A percentile compares a stretch with the other conserved stretches of the same genome.
phyloP scores from a whole-genome alignment of 2,797 vertebrate species.

The Tapirus indicus region DNA sequence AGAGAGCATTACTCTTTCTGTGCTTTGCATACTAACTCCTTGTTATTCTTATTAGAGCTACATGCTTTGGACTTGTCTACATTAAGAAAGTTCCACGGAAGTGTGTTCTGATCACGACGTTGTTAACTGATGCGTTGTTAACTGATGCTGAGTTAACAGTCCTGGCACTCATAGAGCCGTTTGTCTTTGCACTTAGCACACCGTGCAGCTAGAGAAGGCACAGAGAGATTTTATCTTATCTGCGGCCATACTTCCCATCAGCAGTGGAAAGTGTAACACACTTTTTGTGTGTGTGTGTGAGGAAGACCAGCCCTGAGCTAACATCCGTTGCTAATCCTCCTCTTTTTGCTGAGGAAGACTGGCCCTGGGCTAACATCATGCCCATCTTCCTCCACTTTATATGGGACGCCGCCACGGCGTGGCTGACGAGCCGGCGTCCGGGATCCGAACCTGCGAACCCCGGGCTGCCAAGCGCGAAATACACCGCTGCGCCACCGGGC shows the following conservation, averaged over 20 bases:
- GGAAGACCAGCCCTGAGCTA: no score
- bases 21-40: background rate
- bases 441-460: no score
- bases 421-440: no score
- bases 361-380: no score
- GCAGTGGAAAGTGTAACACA: background rate
- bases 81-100: background rate
- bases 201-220: background rate
- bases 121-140: background rate
- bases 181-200: background rate
- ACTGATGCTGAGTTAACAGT: background rate
- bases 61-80: background rate
- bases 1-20: background rate
- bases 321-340: no score
- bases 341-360: no score
- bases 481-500: no score
- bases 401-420: no score
- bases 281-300: background rate
- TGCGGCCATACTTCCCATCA: background rate
- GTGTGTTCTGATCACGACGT: background rate
- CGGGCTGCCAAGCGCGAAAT: no score
- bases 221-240: background rate
- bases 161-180: background rate
- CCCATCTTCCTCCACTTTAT: no score
- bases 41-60: constrained; percentile 20